Base-by-base conservation (phyloP, 2,888 invertebrate genomes). In the Trichogramma evanescens region DNA sequence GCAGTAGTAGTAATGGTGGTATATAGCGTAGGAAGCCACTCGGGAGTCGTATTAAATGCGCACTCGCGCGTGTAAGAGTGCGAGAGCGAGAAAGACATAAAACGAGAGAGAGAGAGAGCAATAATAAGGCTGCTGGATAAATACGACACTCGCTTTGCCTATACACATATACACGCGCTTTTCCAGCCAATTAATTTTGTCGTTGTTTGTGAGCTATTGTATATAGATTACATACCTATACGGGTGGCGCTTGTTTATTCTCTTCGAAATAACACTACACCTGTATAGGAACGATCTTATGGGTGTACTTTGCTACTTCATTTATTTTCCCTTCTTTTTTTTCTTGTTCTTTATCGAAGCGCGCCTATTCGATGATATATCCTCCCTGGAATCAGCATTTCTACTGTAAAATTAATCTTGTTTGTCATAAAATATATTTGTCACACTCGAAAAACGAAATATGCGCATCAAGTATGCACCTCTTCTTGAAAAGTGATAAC, bases 181-280 rank as follows among this genome's bases (percentile, higher is more conserved):
- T 68, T 68, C 65, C 66, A 49, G 65, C 64, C 68, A 66, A 68
- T 68, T 68, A 68, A 66, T 65, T 59, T 59, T 62, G 58, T 57
- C 60, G 63, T 62, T 63, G 61, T 64, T 58, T 63, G 61, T 9
- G 8, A 44, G 8, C 44, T 9, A 9, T 44, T 9, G 44, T 44
- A 26, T 26, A 26, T 26, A 7, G 44, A 3, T 3, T 9, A 44
- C 2, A 44, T 44, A 7, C 1, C 8, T 44, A 46, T 10, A 10
- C 48, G 48, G 4, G 48, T 13, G 26, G 13, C 26, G 5, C 10
- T 5, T 48, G 10, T 48, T 5, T 48, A 48, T 42, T 40, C 6
- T 44, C 45, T 58, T 26, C 58, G 43, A 54, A 54, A 58, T 26
- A 26, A 26, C 26, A 3, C 26, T 26, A 26, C 26, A 26, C 26